phyloP scores from a whole-genome alignment of 2,113 vertebrate genomes.

The Daubentonia madagascariensis region DNA sequence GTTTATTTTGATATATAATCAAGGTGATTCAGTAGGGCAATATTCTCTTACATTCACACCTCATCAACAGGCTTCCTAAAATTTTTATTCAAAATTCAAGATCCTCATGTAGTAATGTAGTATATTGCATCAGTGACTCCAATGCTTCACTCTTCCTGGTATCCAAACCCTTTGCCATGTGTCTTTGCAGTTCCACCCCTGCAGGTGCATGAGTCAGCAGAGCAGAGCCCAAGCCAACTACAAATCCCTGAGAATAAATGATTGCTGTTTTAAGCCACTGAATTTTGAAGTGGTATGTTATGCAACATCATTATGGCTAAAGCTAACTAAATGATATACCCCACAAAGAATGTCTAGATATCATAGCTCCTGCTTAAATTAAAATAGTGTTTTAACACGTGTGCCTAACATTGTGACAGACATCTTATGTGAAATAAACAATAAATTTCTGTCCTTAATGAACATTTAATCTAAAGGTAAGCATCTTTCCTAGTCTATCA shows the following conservation, averaged over 20 bases:
- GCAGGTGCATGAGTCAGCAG: conserved; percentile 4
- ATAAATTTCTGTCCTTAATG: neutral
- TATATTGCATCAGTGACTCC: neutral
- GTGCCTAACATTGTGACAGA: neutral
- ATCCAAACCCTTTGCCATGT: neutral
- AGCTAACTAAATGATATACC: neutral
- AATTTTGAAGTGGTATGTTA: neutral
- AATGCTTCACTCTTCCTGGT: neutral
- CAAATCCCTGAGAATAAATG: neutral
- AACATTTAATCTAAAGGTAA: conserved; percentile 9
- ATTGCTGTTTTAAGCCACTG: neutral
- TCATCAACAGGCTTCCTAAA: neutral
- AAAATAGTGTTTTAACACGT: neutral
- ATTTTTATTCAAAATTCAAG: conserved; percentile 20
- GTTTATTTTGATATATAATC: neutral
- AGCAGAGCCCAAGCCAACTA: neutral
- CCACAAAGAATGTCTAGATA: neutral
- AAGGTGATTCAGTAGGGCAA: neutral
- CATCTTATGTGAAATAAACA: neutral
- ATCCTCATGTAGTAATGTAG: neutral
- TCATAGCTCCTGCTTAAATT: neutral
- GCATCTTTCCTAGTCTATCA: conserved; percentile 15
- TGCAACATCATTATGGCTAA: neutral
- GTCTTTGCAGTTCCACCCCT: neutral
- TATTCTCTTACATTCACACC: neutral